phyloP scores from a whole-genome alignment of 2,113 vertebrate genomes.

The Sus scrofa region T2T-Sscrofa CM000819.6:14627501-14628000 shows the following conservation, averaged over 20 bases:
- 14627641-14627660: rapidly evolving
- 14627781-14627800: neutral
- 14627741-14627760: neutral
- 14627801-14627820: neutral
- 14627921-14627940: neutral
- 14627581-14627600: neutral
- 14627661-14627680: neutral
- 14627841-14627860: neutral
- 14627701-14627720: too few relatives aligned
- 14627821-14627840: neutral
- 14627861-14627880: neutral
- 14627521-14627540: neutral
- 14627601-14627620: neutral
- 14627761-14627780: neutral
- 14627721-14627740: neutral
- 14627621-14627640: neutral
- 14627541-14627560: neutral
- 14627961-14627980: neutral
- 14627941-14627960: neutral
- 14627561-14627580: neutral
- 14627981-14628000: neutral
- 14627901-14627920: neutral
- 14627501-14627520: neutral
- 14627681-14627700: neutral
- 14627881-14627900: neutral